Percentiles rank a stretch among this genome's conserved stretches.
Conservation (phyloP, 2,113 vertebrate genomes). For the Leiothrix lutea region DNA sequence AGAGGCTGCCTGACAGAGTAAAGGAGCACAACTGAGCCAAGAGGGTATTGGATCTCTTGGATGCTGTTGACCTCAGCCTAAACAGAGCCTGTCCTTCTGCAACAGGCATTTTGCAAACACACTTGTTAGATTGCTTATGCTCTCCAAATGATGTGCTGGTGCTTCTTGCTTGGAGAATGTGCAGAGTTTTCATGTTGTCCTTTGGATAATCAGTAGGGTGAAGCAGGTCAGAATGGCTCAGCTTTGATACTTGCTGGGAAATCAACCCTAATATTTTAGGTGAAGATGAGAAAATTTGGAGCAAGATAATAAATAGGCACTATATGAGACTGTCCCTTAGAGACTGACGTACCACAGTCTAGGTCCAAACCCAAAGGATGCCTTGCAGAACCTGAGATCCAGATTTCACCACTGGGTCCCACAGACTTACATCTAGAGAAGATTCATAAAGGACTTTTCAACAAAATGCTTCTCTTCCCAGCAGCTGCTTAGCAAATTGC, state of each 20-base stretch:
- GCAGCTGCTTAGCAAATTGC: not conserved
- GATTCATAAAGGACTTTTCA: not conserved
- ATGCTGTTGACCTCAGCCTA: not conserved
- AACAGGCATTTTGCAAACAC: not conserved
- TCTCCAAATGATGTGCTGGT: not conserved
- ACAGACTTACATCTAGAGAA: not conserved
- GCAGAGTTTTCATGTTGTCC: not conserved
- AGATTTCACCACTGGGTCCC: not conserved
- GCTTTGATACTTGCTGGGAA: not conserved
- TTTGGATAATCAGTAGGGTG: not conserved
- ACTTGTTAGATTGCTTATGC: not conserved
- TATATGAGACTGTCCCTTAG: not conserved
- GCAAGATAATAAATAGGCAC: not conserved
- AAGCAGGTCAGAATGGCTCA: not conserved
- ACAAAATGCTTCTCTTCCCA: not conserved
- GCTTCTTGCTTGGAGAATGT: not conserved
- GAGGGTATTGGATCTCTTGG: not conserved
- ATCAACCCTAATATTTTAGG: not conserved
- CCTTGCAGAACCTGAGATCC: not conserved
- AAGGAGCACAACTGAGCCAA: not conserved
- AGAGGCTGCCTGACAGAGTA: not conserved
- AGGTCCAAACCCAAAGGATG: not conserved
- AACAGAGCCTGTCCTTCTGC: not conserved
- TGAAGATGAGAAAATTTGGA: not conserved
- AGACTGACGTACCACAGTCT: accelerated